phyloP scores from a whole-genome alignment of 1,140 invertebrate species.

The Drosophila nigrodunni region DNA sequence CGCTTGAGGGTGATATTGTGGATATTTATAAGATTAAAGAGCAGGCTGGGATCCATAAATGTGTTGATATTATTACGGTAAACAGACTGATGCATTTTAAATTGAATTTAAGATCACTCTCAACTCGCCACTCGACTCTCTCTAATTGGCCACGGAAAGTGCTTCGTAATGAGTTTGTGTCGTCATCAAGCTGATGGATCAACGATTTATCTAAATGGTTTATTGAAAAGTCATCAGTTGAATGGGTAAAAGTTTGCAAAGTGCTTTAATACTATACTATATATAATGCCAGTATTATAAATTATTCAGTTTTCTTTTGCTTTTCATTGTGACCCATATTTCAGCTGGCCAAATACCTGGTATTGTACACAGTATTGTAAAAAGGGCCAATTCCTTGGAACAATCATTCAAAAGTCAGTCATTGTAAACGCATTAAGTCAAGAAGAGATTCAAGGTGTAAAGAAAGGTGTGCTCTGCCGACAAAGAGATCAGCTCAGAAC shows the following conservation, averaged over 20 bases:
- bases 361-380: slow-evolving; percentile 3
- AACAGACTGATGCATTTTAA: slow-evolving; percentile 80
- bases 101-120: slow-evolving; percentile 74
- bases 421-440: slow-evolving; percentile 68
- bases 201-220: slow-evolving; percentile 58
- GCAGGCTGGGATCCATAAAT: slow-evolving; percentile 60
- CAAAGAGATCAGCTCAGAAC: slow-evolving; percentile 64
- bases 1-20: slow-evolving; percentile 50
- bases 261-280: slow-evolving; percentile 20
- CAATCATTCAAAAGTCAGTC: slow-evolving; percentile 66
- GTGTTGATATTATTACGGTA: slow-evolving; percentile 82
- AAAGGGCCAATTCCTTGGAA: slow-evolving; percentile 37
- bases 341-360: slow-evolving; percentile 24
- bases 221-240: slow-evolving; percentile 71
- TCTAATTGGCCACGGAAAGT: slow-evolving; percentile 68
- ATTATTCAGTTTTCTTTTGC: slow-evolving; percentile 6
- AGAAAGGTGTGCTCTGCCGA: slow-evolving; percentile 64
- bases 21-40: slow-evolving; percentile 44
- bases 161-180: slow-evolving; percentile 40
- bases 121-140: slow-evolving; percentile 42
- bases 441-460: slow-evolving; percentile 67
- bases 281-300: slow-evolving; percentile 41
- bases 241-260: slow-evolving; percentile 67
- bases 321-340: slow-evolving; percentile 37
- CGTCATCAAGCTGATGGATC: slow-evolving; percentile 47